A percentile compares a stretch with the other conserved stretches of the same genome.
Conservation (phyloP, 2,113 vertebrate species). For the Parus major region DNA sequence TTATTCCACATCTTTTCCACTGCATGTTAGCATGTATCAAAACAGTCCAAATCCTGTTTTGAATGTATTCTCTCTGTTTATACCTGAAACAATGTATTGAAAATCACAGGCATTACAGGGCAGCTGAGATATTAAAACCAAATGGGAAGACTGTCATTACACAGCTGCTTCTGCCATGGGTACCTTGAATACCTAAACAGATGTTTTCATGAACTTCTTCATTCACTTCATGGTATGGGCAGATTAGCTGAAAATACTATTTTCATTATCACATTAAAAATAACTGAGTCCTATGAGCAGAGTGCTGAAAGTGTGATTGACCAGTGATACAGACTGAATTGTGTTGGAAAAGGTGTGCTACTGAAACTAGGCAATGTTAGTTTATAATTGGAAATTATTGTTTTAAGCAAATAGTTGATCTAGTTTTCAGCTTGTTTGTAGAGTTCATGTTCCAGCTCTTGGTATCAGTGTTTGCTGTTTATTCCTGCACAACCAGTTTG, state of each 20-base stretch:
- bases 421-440: not conserved
- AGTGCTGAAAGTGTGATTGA: not conserved
- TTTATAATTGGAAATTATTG: not conserved
- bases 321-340: not conserved
- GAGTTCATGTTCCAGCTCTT: not conserved
- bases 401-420: not conserved
- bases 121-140: not conserved
- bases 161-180: not conserved
- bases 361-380: not conserved
- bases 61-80: not conserved
- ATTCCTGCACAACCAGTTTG: not conserved
- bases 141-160: not conserved
- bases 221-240: not conserved
- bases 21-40: slow-evolving; percentile 11
- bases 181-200: not conserved
- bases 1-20: not conserved
- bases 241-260: not conserved
- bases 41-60: not conserved
- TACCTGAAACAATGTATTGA: not conserved
- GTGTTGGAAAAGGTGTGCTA: not conserved
- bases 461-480: not conserved
- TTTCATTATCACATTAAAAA: not conserved
- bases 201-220: not conserved
- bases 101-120: not conserved
- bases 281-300: not conserved